Conservation (phyloP, 2,888 invertebrate species). For the Cephus sareptanus region DNA sequence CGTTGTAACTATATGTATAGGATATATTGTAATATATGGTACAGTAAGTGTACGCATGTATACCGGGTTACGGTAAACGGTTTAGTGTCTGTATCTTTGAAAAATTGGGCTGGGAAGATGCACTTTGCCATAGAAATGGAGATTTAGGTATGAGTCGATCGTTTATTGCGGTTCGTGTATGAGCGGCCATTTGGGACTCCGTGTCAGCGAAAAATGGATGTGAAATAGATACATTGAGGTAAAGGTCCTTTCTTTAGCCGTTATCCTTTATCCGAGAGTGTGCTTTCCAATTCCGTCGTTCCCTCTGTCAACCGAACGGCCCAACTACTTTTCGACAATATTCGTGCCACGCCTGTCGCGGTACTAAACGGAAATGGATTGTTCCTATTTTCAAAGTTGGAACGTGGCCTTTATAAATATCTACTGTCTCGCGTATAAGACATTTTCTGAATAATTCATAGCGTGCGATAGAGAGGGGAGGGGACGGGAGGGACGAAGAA, state of each 20-base stretch:
- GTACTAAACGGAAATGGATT: background rate
- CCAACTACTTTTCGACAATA: background rate
- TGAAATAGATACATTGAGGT: conserved; percentile 49
- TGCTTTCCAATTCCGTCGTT: background rate
- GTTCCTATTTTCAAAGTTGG: background rate
- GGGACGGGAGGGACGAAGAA: no score
- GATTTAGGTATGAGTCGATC: background rate
- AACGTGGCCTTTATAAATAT: background rate
- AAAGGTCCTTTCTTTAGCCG: conserved; percentile 17
- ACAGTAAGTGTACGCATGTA: background rate
- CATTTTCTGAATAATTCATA: background rate
- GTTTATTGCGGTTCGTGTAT: background rate
- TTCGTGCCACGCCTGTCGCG: background rate
- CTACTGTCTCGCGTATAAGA: background rate
- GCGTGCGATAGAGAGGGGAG: no score
- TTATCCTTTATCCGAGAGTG: background rate
- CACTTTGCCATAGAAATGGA: background rate
- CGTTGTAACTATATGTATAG: background rate
- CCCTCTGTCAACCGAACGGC: no score
- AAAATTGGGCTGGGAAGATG: no score
- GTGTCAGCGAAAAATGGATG: conserved; percentile 34
- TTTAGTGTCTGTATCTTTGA: no score
- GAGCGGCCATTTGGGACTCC: conserved; percentile 4
- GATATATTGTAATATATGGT: background rate
- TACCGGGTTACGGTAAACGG: no score